These are phyloP conservation scores for Glossophaga mutica DNA, from an alignment of 2,797 vertebrate species.

Conservation along the genomic window DNA sequence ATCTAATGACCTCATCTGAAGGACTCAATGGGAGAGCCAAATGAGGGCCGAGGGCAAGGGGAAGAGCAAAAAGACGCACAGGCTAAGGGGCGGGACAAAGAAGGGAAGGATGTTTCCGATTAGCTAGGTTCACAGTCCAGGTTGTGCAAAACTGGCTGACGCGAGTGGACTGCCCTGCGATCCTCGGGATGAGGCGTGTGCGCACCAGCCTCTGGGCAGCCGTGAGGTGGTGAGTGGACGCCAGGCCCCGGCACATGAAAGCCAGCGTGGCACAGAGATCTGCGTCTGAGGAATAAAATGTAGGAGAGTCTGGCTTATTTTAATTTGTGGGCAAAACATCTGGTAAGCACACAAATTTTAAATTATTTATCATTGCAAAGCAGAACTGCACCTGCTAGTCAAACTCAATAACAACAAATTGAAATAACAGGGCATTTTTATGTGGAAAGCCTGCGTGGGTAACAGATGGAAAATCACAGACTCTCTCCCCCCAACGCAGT, in stretches of 20 bases:
- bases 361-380: slow-evolving; percentile 33
- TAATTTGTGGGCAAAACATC: slow-evolving; percentile 22
- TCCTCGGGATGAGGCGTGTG: not conserved
- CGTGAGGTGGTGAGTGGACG: not conserved
- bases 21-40: not conserved
- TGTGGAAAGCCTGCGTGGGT: not conserved
- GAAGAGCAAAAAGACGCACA: not conserved
- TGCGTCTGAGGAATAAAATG: slow-evolving; percentile 14
- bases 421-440: slow-evolving; percentile 40
- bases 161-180: not conserved
- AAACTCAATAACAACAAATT: not conserved
- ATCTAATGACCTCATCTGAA: not conserved
- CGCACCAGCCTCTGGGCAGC: not conserved
- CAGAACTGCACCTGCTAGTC: not conserved
- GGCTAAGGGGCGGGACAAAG: not conserved
- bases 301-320: not conserved
- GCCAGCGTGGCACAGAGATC: not conserved
- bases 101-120: not conserved
- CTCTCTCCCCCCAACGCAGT: not conserved
- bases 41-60: not conserved
- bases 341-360: slow-evolving; percentile 16
- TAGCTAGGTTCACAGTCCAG: not conserved
- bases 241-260: not conserved
- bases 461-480: not conserved
- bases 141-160: not conserved